Evolutionary conservation across 2,888 invertebrate genomes (phyloP), one percentile per base, ranked within the genome.

Genomic region (Chrysolina haemoptera): DNA sequence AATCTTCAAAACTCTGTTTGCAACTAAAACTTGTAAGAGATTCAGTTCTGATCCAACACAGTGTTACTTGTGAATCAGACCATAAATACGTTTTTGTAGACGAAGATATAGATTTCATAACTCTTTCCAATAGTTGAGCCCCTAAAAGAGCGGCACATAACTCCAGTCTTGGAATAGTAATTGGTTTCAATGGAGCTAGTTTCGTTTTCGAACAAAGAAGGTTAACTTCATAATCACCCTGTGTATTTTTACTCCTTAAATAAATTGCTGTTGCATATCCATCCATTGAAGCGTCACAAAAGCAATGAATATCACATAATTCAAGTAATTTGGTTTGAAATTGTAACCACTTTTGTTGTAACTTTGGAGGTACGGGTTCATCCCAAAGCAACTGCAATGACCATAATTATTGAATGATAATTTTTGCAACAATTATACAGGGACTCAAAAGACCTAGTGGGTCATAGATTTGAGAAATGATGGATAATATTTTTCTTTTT

Each of bases 181-280:
- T 46, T 18, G 64, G 16, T 64, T 75, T 77, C 66, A 77, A 69
- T 18, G 72, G 77, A 18, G 73, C 68, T 12, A 75, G 73, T 62
- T 75, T 75, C 14, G 73, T 62, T 62, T 73, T 73, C 14, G 77
- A 65, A 55, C 68, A 73, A 55, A 75, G 41, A 16, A 77, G 20
- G 18, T 64, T 10, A 50, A 40, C 14, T 22, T 53, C 18, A 20
- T 41, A 53, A 41, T 63, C 43, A n/a, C 35, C 55, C 10, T 10
- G 14, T 40, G 41, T n/a, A 67, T 27, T 27, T 27, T 48, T 14
- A 14, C 69, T 71, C n/a, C 71, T 11, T 16, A 67, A 12, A 67
- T 71, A 71, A 35, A 55, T n/a, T 22, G 63, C 63, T 53, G 41
- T 63, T 59, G 64, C 41, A 18, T 71, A 72, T 20, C 68, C 72